Evolutionary conservation across 1,140 invertebrate species (phyloP), one percentile per base, ranked within the genome.

Genomic region (Meteorus sp.): DNA sequence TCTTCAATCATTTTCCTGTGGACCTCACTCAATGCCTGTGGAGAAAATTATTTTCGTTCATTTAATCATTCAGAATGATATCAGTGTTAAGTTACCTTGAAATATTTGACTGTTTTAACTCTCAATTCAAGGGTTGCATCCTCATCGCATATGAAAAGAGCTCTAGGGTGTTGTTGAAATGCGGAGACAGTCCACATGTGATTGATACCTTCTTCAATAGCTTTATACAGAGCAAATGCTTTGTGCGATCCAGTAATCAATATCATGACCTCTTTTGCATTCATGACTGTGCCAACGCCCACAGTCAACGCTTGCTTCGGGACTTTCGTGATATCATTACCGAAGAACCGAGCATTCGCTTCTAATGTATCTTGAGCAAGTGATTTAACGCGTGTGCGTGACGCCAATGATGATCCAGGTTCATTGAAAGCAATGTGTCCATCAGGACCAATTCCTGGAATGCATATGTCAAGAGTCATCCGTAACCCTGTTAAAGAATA

Each of bases 181-280:
- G 96, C 96, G 17, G 95, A 98, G 19, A 99, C 95, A 0, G 97
- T 99, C 95, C 97, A 99, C 97, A 99, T 99, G 81, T 99, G 97
- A 82, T 95, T 98, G 2, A 99, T 86, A 39, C 97, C 97, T 78
- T 97, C 93, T 79, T 98, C 96, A 62, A 99, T 93, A 1, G 97
- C 96, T 74, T 90, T 90, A 75, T 97, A 94, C 35, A 99, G 84
- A 44, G 97, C 97, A 74, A 96, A 92, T 3, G 97, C 88, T 81
- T 99, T 99, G 76, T 97, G 93, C 23, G 89, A 89, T n/a, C 97
- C 97, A 17, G 95, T 99, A 25, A 99, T 98, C 7, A 99, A 80
- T 65, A 99, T 94, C 93, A 99, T 94, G 7, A 98, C 94, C 83
- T 99, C 97, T 74, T 90, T 88, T 17, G 97, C 91, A 81, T 98